Conservation (phyloP, 1,140 invertebrate species). For the Trichoplusia ni region DNA sequence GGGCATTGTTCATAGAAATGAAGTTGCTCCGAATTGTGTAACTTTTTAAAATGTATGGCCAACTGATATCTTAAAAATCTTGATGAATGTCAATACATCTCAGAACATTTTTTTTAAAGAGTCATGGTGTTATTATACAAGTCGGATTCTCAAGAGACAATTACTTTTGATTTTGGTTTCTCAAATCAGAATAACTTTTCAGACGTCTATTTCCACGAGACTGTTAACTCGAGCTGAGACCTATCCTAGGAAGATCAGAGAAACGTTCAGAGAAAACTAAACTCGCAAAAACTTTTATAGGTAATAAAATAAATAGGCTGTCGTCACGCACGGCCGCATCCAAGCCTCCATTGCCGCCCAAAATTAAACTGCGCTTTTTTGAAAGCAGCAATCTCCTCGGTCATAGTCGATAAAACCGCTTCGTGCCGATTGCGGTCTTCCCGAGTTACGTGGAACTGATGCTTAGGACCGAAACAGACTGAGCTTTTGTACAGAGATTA, state of each 20-base stretch:
- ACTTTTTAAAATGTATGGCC: too few species aligned
- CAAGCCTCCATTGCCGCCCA: conserved; percentile 39
- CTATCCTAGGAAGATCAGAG: conserved; percentile 23
- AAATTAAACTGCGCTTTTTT: conserved; percentile 74
- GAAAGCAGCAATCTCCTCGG: conserved; percentile 59
- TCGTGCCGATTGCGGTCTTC: conserved; percentile 64
- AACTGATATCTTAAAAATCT: too few species aligned
- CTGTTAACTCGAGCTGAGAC: neutral
- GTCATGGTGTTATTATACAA: too few species aligned
- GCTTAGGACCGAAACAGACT: neutral
- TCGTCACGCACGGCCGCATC: conserved; percentile 59
- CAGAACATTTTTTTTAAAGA: too few species aligned
- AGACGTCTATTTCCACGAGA: neutral
- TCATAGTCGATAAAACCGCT: conserved; percentile 71
- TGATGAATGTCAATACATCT: too few species aligned
- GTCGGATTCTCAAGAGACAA: too few species aligned
- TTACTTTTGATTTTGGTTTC: too few species aligned
- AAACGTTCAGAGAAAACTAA: conserved; percentile 21
- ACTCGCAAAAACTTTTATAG: conserved; percentile 55
- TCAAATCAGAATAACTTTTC: neutral
- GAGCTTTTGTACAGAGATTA: neutral
- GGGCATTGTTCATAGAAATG: neutral
- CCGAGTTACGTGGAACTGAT: conserved; percentile 31
- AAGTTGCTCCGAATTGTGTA: too few species aligned
- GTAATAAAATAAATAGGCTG: conserved; percentile 65